Evolutionary conservation across 2,888 invertebrate species (phyloP), one percentile per base, ranked within the genome.

Genomic region (Acleris cristana): DNA sequence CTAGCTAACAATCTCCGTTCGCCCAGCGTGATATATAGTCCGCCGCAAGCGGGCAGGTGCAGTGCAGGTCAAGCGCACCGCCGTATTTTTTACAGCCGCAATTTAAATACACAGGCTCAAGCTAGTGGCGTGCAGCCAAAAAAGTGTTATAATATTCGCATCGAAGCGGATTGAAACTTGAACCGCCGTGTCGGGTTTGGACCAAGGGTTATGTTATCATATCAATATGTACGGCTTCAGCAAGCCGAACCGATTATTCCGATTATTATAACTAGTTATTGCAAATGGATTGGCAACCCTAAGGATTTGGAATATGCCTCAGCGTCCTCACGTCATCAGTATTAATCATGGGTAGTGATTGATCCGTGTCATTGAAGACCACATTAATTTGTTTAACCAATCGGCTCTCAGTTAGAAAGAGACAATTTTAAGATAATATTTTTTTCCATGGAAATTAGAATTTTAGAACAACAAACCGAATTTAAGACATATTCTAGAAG

Each of bases 121-220:
- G 63, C 48, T 57, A 53, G 67, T 67, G 63, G 67, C 67, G 49
- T 53, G 67, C 63, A 63, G 67, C 67, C 67, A 67, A 67, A 63
- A 63, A 63, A 63, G 66, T 66, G 66, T 62, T 67, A 63, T 67
- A 49, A 67, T 67, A 67, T 63, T 58, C 53, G 63, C 67, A 67
- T 67, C 34, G 10, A 63, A 53, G 45, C 53, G 57, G 53, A 58
- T 63, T 63, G 67, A 67, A 63, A 67, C 49, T 26, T 48, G 53
- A 67, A 67, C 53, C 18, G 62, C 44, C 48, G 57, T 45, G 40
- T 40, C 40, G 14, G 40, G 40, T 40, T 2, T 6, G 48, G 48
- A 45, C 58, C 58, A 18, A 45, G 44, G 58, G 40, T 55, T 34
- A 44, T 23, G 19, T 40, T 58, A 58, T 58, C 12, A 58, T 48